Evolutionary conservation across 2,888 invertebrate genomes (phyloP), one percentile per base, ranked within the genome.

Genomic region (Gymnocheta viridis): DNA sequence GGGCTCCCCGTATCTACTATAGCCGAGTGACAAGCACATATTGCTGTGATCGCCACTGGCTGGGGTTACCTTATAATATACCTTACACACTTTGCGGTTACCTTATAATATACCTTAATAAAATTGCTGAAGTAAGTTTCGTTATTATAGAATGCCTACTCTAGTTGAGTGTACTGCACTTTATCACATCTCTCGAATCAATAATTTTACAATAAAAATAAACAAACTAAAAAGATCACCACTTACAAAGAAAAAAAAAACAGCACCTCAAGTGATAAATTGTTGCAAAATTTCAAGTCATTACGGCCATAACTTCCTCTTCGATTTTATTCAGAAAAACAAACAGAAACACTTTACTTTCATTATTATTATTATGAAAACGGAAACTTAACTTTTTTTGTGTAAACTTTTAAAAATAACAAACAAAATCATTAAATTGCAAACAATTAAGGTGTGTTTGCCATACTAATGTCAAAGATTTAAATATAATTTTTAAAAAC

Each of bases 361-460:
- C 72, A 70, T 72, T 66, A 64, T 62, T 51, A 17, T 24, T 51
- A 32, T 54, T 54, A 51, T 72, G 54, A 72, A 64, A 64, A 64
- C 56, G 56, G 64, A 72, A 64, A 79, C 44, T 44, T 1, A 41
- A 5, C 10, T 29, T 38, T 32, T 56, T 47, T n/a, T n/a, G n/a
- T 29, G 17, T 2, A 62, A 19, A 12, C 19, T 38, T 49, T 3
- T 6, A 14, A 29, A 41, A 10, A 17, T 29, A 12, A n/a, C 10
- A 27, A 47, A 56, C 22, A 22, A 29, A 58, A 47, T 27, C 24
- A 58, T 67, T 49, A 51, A 29, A 38, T 38, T 29, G 41, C 51
- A 69, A 62, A 70, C 62, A 73, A 70, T 74, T 56, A 77, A 82
- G 82, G 82, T 79, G 82, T 74, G 82, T 58, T 79, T 62, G 64